A percentile compares a stretch with the other conserved stretches of the same genome.
These are phyloP conservation scores for Microcaecilia unicolor DNA, from an alignment of 2,797 vertebrate genomes.

Conservation along the genomic window DNA sequence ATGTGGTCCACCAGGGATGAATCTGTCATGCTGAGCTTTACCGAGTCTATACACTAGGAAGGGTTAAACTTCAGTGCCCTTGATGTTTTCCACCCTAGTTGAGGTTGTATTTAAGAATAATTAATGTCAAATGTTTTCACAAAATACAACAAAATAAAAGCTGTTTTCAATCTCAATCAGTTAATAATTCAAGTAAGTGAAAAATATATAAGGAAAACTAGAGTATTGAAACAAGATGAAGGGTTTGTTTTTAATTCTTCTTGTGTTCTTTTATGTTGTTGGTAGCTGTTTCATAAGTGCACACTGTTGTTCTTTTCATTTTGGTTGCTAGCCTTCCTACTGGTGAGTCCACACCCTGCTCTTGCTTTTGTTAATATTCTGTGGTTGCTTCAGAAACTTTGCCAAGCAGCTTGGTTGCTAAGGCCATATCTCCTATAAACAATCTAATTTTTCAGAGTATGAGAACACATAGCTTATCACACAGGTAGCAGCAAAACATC, in stretches of 20 bases:
- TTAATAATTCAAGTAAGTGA: rapidly evolving
- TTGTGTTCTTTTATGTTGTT: not conserved
- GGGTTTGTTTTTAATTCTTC: too few relatives aligned
- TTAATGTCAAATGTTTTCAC: not conserved
- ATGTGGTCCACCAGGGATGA: constrained; percentile 51
- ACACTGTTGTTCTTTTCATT: not conserved
- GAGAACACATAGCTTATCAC: too few relatives aligned
- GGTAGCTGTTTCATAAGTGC: too few relatives aligned
- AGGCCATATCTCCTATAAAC: constrained; percentile 16
- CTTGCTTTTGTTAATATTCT: constrained; percentile 1
- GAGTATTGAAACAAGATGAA: too few relatives aligned
- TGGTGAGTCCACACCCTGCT: not conserved
- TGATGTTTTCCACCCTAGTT: not conserved
- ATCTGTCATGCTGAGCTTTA: constrained; percentile 43
- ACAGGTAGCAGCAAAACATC: too few relatives aligned
- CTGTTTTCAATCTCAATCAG: too few relatives aligned
- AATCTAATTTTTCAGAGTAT: constrained; percentile 11
- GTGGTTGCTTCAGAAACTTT: too few relatives aligned
- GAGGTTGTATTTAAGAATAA: too few relatives aligned
- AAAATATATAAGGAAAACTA: not conserved
- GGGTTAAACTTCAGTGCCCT: too few relatives aligned
- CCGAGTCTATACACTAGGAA: too few relatives aligned
- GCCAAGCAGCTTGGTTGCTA: constrained; percentile 29
- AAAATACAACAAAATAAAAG: not conserved
- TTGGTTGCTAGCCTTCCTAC: not conserved